These are phyloP conservation scores for Melangyna quadrimaculata DNA, from an alignment of 2,888 invertebrate genomes.

Conservation along the genomic window DNA sequence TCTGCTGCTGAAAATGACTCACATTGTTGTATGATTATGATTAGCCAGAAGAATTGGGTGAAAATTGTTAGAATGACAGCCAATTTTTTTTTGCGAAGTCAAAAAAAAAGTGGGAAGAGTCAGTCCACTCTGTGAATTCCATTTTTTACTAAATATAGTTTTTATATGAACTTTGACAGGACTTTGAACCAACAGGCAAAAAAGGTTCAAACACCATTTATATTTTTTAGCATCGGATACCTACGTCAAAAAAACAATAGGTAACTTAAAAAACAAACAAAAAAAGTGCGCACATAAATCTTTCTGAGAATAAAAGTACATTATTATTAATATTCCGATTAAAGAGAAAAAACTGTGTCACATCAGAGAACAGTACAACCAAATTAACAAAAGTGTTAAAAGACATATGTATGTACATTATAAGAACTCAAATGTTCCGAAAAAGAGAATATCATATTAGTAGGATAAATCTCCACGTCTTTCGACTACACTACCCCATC, in stretches of 20 bases:
- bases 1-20: too few species aligned
- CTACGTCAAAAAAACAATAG: not conserved
- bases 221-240: not conserved
- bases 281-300: not conserved
- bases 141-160: too few species aligned
- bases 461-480: constrained; percentile 12
- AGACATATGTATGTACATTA: too few species aligned
- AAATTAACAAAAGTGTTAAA: constrained; percentile 52
- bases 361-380: constrained; percentile 25
- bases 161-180: too few species aligned
- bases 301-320: not conserved
- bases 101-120: too few species aligned
- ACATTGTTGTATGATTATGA: too few species aligned
- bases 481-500: not conserved
- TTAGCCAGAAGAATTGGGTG: too few species aligned
- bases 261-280: too few species aligned
- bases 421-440: constrained; percentile 42
- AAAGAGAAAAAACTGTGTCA: constrained; percentile 45
- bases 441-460: constrained; percentile 57
- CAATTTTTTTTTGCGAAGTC: too few species aligned
- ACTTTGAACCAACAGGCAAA: too few species aligned
- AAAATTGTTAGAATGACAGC: too few species aligned
- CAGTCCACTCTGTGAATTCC: too few species aligned
- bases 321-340: constrained; percentile 39
- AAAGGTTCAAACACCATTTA: not conserved